Conservation (phyloP, 2,888 invertebrate genomes). For the Pandemis corylana region DNA sequence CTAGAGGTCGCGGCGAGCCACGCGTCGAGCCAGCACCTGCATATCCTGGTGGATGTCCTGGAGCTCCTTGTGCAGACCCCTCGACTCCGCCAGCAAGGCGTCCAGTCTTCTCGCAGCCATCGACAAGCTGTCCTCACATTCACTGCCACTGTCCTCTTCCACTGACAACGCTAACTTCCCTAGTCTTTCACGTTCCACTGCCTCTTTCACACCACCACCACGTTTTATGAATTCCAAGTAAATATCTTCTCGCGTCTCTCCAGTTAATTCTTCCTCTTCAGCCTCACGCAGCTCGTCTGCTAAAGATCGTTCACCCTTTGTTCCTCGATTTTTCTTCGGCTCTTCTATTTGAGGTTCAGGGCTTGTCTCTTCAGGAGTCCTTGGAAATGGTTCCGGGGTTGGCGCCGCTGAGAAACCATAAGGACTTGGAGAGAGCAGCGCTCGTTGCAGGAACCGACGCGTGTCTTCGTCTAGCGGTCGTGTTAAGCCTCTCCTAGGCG, state of each 20-base stretch:
- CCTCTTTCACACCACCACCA: conserved; percentile 61
- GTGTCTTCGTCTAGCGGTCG: conserved; percentile 76
- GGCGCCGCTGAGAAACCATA: conserved; percentile 53
- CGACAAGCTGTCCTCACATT: conserved; percentile 60
- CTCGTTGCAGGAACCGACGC: conserved; percentile 71
- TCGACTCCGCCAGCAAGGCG: conserved; percentile 76
- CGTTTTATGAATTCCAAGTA: conserved; percentile 60
- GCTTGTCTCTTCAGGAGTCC: conserved; percentile 39
- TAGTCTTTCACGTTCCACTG: conserved; percentile 73
- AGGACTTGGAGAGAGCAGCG: conserved; percentile 69
- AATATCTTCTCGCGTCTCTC: conserved; percentile 55
- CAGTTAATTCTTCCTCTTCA: conserved; percentile 64
- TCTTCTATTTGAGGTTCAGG: conserved; percentile 35
- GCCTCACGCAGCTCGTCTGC: conserved; percentile 78
- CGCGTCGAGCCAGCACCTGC: conserved; percentile 82
- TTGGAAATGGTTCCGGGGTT: conserved; percentile 56
- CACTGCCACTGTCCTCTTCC: conserved; percentile 68
- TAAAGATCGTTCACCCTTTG: conserved; percentile 54
- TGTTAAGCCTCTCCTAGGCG: conserved; percentile 69
- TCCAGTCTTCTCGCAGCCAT: conserved; percentile 74
- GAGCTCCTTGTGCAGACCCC: conserved; percentile 76
- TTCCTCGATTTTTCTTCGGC: conserved; percentile 31
- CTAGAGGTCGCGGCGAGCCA: conserved; percentile 71
- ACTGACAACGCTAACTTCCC: conserved; percentile 76
- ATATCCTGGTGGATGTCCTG: conserved; percentile 80